Base-by-base conservation (phyloP, 1,140 invertebrate genomes). In the Drosophila auraria region DNA sequence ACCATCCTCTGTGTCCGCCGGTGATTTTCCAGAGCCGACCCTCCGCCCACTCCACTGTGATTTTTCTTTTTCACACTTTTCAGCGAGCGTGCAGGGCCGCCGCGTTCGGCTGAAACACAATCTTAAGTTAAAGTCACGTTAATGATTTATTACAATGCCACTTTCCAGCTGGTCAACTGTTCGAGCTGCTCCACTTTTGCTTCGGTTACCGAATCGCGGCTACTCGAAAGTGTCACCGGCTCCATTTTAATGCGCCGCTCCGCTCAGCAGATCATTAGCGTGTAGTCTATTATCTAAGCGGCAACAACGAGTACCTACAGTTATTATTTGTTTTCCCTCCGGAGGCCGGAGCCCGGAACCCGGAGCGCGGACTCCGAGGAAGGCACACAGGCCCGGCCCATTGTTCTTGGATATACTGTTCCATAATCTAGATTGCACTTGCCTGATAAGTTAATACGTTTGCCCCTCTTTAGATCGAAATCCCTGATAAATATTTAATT, bases 401-500 rank as follows among this genome's bases (percentile, higher is more conserved):
- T 78, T 78, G 75, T 78, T 78, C 73, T 69, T 38, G 50, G 15
- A 54, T 5, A 62, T 23, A 59, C 45, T 59, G 53, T 45, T 53
- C 44, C 47, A n/a, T 30, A 61, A 71, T 76, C 71, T 84, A 61
- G 80, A 87, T 87, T 78, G 70, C 50, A 70, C 63, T 79, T 49
- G 63, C n/a, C 45, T 62, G 83, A 87, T 87, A 87, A 83, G 66
- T 49, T 77, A 68, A 82, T 83, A 73, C 47, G 23, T 57, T 82
- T 82, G 79, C 70, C 73, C 66, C 76, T 73, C 66, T 73, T 62
- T 60, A 65, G 71, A 87, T 87, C 42, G n/a, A 72, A 80, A 83
- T 87, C 83, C 58, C 30, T 66, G 80, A 87, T 87, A 87, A 87
- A 87, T 87, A 87, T 87, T 87, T 83, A 87, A 87, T 87, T 87